Base-by-base conservation (phyloP, 1,140 invertebrate genomes). In the Pentalonia nigronervosa region DNA sequence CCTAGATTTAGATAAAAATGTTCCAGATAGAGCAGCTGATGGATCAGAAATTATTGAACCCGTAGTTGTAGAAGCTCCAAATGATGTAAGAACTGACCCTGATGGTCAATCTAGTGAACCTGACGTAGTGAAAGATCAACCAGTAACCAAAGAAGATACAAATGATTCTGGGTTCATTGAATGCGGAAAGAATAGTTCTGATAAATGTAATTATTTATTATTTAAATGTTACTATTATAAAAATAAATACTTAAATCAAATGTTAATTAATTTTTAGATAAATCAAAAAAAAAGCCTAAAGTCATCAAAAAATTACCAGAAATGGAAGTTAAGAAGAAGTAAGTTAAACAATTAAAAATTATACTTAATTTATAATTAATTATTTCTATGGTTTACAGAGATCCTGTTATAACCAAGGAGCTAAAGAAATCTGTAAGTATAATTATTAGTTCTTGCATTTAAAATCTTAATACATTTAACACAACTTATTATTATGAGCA, bases 351-450 rank as follows among this genome's bases (percentile, higher is more conserved):
- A 3, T 76, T 67, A n/a, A 20, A 48, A 36, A 9, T 48, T 21
- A 83, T 34, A 36, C 6, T 83, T 36, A 21, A 20, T 30, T 45
- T 30, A 45, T 89, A 41, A 56, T 36, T 41, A 25, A 34, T 36
- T 23, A 48, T 0, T 50, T 34, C 25, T 83, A 83, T 76, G 25
- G 84, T 92, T 91, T 92, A 36, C 17, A 92, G 91, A 92, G 91
- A 92, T 92, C 67, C 56, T 76, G n/a, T 92, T 83, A 34, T 92
- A 41, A 81, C 76, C 1, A 92, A 92, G 36, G 91, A 92, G 11
- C 91, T 83, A 30, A 92, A 92, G 11, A 92, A 92, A 83, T 83
- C 91, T 83, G 91, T 92, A 84, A 92, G 91, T 84, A 92, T 67
- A 17, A 36, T 8, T 41, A 56, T 9, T 41, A 11, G 17, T 56